Percentiles rank a stretch among this genome's conserved stretches.
Conservation (phyloP, 2,888 invertebrate species). For the Lasiommata megera region DNA sequence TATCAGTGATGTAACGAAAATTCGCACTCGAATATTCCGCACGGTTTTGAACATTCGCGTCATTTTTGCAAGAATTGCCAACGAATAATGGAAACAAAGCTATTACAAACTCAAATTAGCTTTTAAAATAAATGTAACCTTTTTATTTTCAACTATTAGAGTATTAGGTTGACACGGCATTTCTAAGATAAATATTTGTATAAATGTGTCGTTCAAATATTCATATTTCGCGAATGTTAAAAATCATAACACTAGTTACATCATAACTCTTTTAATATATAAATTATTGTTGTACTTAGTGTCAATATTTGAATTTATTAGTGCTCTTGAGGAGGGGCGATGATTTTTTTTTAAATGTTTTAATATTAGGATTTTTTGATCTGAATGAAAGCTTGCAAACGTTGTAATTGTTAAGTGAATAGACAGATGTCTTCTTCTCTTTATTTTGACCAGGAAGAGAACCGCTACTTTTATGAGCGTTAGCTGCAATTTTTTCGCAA, state of each 20-base stretch:
- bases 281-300: slow-evolving; percentile 46
- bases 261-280: slow-evolving; percentile 17
- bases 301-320: slow-evolving; percentile 40
- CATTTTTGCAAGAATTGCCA: background rate
- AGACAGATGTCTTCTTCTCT: slow-evolving; percentile 11
- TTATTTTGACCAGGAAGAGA: slow-evolving; percentile 22
- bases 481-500: slow-evolving; percentile 31
- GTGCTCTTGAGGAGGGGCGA: slow-evolving; percentile 38
- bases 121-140: background rate
- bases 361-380: slow-evolving; percentile 54
- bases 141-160: background rate
- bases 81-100: background rate
- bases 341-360: slow-evolving; percentile 37
- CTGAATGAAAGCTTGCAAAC: slow-evolving; percentile 70
- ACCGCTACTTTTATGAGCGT: slow-evolving; percentile 5
- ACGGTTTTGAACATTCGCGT: background rate
- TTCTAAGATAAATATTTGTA: background rate
- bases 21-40: slow-evolving; percentile 7
- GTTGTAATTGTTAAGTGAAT: slow-evolving; percentile 33
- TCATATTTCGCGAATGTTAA: slow-evolving; percentile 6
- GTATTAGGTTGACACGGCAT: background rate
- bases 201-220: background rate
- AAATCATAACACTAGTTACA: slow-evolving; percentile 1
- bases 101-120: background rate
- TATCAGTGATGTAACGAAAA: background rate